Base-by-base conservation (phyloP, 2,113 vertebrate species). In the Mirounga angustirostris region DNA sequence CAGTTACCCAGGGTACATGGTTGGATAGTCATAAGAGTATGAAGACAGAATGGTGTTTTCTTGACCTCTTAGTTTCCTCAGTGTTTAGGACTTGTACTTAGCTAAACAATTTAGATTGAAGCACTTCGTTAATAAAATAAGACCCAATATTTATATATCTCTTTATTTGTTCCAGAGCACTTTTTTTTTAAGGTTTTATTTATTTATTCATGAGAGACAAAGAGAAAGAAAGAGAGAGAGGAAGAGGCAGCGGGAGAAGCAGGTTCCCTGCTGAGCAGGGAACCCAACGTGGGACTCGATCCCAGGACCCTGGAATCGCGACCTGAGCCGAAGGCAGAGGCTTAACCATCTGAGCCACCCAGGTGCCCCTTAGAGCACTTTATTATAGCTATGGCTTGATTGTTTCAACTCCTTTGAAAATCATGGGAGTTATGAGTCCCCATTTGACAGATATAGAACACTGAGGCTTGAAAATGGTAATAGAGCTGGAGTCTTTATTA, bases 131-230 rank as follows among this genome's bases (percentile, higher is more conserved):
- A 36, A 36, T 36, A 36, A 36, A 63, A 88, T 93, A 82, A 95
- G 26, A 36, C 40, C 59, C 56, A 50, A 36, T 30, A 33, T 16
- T 85, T 96, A 65, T 18, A 43, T 3, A 43, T 15, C 26, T 85
- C 40, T 94, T 81, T n/a, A 22, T 87, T 92, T 87, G 4, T 82
- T 93, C 91, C 52, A 94, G 61, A 95, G 46, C 21, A 80, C 28
- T 88, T 85, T 65, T 46, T 46, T 46, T 46, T 46, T 46, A 46
- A 46, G 46, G 46, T 46, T 46, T 46, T 46, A 46, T 46, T 46
- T 46, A 46, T 46, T 46, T 8, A 46, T 46, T 46, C 46, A 46
- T 7, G 46, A 46, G 46, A 46, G 46, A 46, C 46, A 46, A 6
- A 46, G 46, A 46, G 46, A 46, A 46, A 46, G 46, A 46, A 46